Evolutionary conservation across 2,888 invertebrate species (phyloP), one percentile per base, ranked within the genome.

Genomic region (Liopterus haemorrhoidalis): DNA sequence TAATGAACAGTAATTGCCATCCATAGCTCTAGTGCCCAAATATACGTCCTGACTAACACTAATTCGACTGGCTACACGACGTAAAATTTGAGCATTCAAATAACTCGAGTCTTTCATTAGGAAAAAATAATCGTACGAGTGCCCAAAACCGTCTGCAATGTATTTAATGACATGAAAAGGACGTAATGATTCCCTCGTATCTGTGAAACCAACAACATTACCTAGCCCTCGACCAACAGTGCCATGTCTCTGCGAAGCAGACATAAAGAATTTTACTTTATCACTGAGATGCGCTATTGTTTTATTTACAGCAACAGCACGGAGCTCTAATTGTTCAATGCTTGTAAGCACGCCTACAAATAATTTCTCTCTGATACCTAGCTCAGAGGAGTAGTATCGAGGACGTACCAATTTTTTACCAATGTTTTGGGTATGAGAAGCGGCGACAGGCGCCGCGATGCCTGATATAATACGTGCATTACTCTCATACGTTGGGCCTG

Each of bases 41-140:
- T 93, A 87, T 19, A 94, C 76, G 62, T 92, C 83, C 65, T 83
- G 81, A 57, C 85, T 85, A 41, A 92, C 84, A 63, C 91, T 91
- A 50, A 93, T 79, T 59, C 78, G 78, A 31, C 79, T 76, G 4
- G 87, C 81, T 41, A 91, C 69, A 48, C 83, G 75, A 18, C 76
- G 71, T 35, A 96, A 69, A 41, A 78, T 78, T 32, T 85, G 78
- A 0, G 85, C 85, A 65, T 94, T 87, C 39, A 96, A 75, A 63
- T 86, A 96, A 1, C 85, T 82, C 5, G 76, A 75, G 67, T 96
- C 96, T 30, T 86, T 82, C 33, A 87, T 78, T 37, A 97, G 71
- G 64, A 90, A 85, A 70, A 93, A 95, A 71, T 88, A 96, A 67
- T 96, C 93, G 67, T 85, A 96, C 57, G 86, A 87, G 57, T 93